A percentile compares a stretch with the other conserved stretches of the same genome.
Conservation (phyloP, 2,888 invertebrate species). For the Calameuta pallipes region DNA sequence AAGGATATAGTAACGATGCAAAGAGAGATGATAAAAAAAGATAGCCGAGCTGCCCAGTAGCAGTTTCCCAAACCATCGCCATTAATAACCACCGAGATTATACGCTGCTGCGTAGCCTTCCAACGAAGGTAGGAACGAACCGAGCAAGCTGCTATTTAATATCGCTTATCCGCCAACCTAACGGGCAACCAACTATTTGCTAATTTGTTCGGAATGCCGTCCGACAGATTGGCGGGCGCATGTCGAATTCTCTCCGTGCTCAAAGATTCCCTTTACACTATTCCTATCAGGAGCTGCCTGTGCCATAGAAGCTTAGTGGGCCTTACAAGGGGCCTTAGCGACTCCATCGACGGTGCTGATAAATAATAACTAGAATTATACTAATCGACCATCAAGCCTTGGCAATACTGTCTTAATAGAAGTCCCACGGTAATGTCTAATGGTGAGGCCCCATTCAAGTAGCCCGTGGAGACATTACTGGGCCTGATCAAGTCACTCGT, state of each 20-base stretch:
- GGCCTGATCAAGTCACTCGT: background rate
- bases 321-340: background rate
- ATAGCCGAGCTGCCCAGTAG: conserved; percentile 58
- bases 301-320: background rate
- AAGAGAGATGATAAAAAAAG: conserved; percentile 28
- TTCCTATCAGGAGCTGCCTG: background rate
- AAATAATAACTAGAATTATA: background rate
- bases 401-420: background rate
- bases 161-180: conserved; percentile 48
- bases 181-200: conserved; percentile 50
- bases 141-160: conserved; percentile 54
- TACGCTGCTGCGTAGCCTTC: conserved; percentile 51
- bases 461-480: background rate
- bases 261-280: background rate
- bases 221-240: conserved; percentile 18
- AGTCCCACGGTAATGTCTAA: background rate
- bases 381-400: background rate
- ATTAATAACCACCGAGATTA: conserved; percentile 66
- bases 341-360: background rate
- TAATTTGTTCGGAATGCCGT: conserved; percentile 55
- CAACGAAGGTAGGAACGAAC: conserved; percentile 26
- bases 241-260: conserved; percentile 1
- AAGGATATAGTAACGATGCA: conserved; percentile 26
- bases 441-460: background rate
- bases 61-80: conserved; percentile 66